A percentile compares a stretch with the other conserved stretches of the same genome.
phyloP scores from a whole-genome alignment of 2,888 invertebrate species.

The Perdita meconis region DNA sequence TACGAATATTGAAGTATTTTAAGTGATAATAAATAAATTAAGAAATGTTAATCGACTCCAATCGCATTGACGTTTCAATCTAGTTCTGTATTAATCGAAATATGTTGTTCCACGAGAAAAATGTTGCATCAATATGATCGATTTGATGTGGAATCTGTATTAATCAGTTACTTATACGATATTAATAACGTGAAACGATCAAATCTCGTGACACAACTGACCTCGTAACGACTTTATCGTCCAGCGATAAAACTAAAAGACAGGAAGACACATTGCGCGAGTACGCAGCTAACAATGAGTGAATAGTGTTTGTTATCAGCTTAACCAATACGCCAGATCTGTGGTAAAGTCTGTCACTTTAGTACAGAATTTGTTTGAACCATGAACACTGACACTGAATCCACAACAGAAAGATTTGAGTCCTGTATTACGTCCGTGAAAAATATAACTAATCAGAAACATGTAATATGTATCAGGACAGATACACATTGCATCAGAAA shows the following conservation, averaged over 20 bases:
- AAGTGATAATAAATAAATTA: no score
- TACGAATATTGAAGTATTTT: constrained; percentile 3
- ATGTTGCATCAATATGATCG: constrained; percentile 39
- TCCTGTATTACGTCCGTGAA: not conserved
- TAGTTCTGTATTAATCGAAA: no score
- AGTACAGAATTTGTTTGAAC: not conserved
- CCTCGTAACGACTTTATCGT: constrained; percentile 58
- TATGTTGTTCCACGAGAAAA: constrained; percentile 18
- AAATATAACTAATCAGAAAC: not conserved
- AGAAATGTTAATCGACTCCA: no score
- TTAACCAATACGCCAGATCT: constrained; percentile 18
- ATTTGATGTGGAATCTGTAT: constrained; percentile 39
- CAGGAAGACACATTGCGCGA: constrained; percentile 41
- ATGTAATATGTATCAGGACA: not conserved
- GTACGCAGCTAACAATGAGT: constrained; percentile 46
- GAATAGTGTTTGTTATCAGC: constrained; percentile 37
- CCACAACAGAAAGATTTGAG: not conserved
- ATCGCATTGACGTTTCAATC: no score
- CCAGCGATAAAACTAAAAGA: constrained; percentile 48
- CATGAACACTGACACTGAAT: not conserved
- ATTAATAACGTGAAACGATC: constrained; percentile 24
- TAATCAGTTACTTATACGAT: constrained; percentile 19
- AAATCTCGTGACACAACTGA: constrained; percentile 55
- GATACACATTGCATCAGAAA: not conserved
- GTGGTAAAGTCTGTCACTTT: constrained; percentile 22